A percentile compares a stretch with the other conserved stretches of the same genome.
Evolutionary conservation across 2,797 vertebrate genomes (phyloP).

Genomic region (Siniperca obscura): DNA sequence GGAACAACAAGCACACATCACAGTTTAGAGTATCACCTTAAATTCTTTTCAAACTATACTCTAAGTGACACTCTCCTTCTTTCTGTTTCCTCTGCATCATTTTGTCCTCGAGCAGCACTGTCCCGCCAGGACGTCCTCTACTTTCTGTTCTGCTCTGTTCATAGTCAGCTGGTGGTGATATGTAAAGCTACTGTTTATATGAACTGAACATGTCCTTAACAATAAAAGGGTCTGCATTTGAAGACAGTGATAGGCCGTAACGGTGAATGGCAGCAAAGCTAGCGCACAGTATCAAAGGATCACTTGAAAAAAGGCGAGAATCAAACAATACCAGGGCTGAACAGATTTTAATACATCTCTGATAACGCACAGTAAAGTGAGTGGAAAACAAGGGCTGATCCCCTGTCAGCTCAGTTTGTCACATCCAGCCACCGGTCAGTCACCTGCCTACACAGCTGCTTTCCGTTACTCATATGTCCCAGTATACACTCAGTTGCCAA

Average conservation of each 20-base stretch:
- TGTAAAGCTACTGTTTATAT: not conserved
- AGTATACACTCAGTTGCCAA: not conserved
- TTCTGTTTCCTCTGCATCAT: not conserved
- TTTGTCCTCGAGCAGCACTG: not conserved
- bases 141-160: not conserved
- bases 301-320: not conserved
- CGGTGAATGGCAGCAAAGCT: not conserved
- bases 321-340: not conserved
- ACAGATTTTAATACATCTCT: not conserved
- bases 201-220: not conserved
- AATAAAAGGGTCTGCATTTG: not conserved
- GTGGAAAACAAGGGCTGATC: not conserved
- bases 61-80: not conserved
- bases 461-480: not conserved
- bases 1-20: constrained; percentile 25
- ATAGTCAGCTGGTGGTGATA: not conserved
- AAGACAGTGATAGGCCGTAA: not conserved
- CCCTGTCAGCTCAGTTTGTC: not conserved
- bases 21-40: not conserved
- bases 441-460: not conserved
- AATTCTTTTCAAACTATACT: not conserved
- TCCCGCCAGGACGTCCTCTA: not conserved
- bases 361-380: not conserved
- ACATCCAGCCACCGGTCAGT: not conserved
- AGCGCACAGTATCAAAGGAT: not conserved